phyloP scores from a whole-genome alignment of 2,113 vertebrate genomes.

The Bubo scandiacus region DNA sequence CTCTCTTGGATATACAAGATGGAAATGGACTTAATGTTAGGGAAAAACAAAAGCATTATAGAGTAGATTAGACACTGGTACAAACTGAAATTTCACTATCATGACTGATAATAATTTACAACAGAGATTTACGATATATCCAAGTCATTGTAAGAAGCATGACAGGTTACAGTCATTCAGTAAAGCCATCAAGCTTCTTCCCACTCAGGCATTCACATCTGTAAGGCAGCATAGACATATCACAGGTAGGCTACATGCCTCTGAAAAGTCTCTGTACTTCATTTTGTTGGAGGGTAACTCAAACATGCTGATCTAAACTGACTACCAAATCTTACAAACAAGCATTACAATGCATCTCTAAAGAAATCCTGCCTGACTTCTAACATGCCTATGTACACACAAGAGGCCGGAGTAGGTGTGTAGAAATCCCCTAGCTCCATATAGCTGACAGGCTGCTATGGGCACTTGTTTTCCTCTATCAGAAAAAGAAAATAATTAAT shows the following conservation, averaged over 20 bases:
- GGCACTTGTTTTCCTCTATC: background rate
- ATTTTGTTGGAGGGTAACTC: background rate
- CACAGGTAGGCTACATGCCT: background rate
- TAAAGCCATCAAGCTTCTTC: background rate
- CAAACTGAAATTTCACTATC: background rate
- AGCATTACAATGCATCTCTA: background rate
- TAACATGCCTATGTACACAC: background rate
- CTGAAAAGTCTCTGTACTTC: background rate
- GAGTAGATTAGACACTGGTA: background rate
- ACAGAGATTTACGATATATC: background rate
- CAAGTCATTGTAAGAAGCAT: background rate
- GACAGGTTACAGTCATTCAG: background rate
- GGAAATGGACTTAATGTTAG: background rate
- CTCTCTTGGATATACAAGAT: background rate
- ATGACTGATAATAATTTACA: background rate
- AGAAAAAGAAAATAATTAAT: background rate
- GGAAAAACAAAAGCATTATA: background rate
- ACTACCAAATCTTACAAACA: background rate
- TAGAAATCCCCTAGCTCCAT: background rate
- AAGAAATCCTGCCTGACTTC: background rate
- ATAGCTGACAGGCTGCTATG: background rate
- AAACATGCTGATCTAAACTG: background rate
- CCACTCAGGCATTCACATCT: background rate
- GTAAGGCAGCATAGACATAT: background rate
- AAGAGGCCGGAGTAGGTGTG: background rate